Percentiles rank a stretch among this genome's conserved stretches.
Evolutionary conservation across 2,888 invertebrate genomes (phyloP).

Genomic region (Idaea dimidiata): DNA sequence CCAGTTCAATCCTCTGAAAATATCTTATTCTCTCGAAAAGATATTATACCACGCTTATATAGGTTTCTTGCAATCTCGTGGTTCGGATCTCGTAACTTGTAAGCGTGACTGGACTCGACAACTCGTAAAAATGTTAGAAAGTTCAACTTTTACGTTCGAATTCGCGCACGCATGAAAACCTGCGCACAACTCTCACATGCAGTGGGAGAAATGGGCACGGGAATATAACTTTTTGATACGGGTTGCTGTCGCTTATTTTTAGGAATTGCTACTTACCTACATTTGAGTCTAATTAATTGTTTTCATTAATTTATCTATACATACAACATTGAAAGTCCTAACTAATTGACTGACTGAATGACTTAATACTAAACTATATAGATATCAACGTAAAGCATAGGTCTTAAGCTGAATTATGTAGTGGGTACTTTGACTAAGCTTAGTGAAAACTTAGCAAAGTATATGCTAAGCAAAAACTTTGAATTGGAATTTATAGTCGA

Average conservation of each 20-base stretch:
- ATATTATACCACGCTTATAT: conserved; percentile 20
- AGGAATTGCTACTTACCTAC: neutral
- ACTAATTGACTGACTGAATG: too few relatives aligned
- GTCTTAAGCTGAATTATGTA: too few relatives aligned
- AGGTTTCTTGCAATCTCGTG: conserved; percentile 27
- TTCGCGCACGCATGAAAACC: conserved; percentile 21
- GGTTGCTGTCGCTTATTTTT: neutral
- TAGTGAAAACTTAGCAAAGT: too few relatives aligned
- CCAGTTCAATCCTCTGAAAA: neutral
- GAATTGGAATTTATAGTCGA: too few relatives aligned
- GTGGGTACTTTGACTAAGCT: too few relatives aligned
- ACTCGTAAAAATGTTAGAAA: conserved; percentile 23
- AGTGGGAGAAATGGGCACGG: conserved; percentile 9
- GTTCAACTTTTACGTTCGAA: conserved; percentile 19
- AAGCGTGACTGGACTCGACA: conserved; percentile 29
- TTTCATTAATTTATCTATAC: too few relatives aligned
- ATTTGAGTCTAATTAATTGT: too few relatives aligned
- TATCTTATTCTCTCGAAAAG: conserved; percentile 2
- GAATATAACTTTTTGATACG: neutral
- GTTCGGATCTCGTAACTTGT: conserved; percentile 29
- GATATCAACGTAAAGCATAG: too few relatives aligned
- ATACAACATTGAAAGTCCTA: too few relatives aligned
- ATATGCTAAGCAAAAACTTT: too few relatives aligned
- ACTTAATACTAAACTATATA: too few relatives aligned
- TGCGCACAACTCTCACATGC: conserved; percentile 15